Percentiles rank a stretch among this genome's conserved stretches.
These are phyloP conservation scores for Pinna nobilis DNA, from an alignment of 1,140 invertebrate genomes.

Conservation along the genomic window DNA sequence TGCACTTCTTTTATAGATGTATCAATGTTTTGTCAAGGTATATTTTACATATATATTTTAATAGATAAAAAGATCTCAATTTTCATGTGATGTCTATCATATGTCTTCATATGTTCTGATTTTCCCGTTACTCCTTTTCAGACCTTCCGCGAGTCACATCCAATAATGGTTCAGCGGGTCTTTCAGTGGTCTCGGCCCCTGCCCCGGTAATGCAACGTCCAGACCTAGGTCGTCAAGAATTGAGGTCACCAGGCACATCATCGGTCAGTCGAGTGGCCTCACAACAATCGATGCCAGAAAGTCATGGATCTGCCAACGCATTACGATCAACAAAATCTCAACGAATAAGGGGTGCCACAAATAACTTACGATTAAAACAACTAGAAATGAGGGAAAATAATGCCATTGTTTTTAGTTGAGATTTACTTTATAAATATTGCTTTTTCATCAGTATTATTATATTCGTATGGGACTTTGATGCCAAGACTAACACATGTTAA, in stretches of 20 bases:
- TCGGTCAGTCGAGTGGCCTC: constrained; percentile 37
- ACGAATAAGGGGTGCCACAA: constrained; percentile 57
- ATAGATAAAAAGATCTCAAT: background rate
- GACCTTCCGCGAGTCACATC: constrained; percentile 45
- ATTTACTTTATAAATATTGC: background rate
- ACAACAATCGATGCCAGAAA: constrained; percentile 26
- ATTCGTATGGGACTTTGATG: no score
- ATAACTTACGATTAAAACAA: constrained; percentile 56
- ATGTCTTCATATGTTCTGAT: background rate
- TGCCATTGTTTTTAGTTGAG: constrained; percentile 63
- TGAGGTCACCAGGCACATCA: constrained; percentile 24
- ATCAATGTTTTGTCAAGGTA: no score
- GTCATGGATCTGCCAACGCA: constrained; percentile 2
- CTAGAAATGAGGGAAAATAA: constrained; percentile 65
- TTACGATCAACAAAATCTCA: constrained; percentile 63
- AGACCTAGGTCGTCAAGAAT: constrained; percentile 44
- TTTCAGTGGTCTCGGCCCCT: constrained; percentile 70
- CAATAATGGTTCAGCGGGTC: constrained; percentile 47
- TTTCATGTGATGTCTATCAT: background rate
- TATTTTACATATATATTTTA: background rate
- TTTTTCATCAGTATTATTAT: no score
- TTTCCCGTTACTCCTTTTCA: constrained; percentile 36
- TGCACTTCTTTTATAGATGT: no score
- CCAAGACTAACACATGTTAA: no score
- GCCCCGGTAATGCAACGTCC: constrained; percentile 63